Evolutionary conservation across 2,113 vertebrate genomes (phyloP).

Genomic region (Macheiramphus alcinus): DNA sequence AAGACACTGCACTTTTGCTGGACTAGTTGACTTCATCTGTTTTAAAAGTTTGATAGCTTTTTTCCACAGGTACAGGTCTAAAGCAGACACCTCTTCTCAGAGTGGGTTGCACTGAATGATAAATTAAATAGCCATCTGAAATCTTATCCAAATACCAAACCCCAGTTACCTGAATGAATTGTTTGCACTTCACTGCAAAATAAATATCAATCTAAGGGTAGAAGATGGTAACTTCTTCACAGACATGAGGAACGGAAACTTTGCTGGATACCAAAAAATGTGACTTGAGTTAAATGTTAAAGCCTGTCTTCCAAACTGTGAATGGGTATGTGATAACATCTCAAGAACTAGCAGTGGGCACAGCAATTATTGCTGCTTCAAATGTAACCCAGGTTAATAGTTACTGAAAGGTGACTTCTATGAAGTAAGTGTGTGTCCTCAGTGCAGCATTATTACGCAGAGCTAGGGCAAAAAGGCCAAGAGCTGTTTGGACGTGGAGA

Average conservation of each 20-base stretch:
- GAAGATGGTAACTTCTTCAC: background rate
- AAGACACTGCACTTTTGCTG: background rate
- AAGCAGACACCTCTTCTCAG: background rate
- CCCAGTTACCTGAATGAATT: background rate
- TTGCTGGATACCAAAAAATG: background rate
- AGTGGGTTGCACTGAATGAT: background rate
- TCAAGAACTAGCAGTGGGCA: background rate
- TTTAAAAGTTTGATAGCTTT: background rate
- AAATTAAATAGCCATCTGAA: slow-evolving; percentile 19
- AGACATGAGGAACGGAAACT: background rate
- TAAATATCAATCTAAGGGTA: background rate
- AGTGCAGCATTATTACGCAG: background rate
- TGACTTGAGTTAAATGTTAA: background rate
- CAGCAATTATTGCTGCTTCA: background rate
- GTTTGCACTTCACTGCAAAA: background rate
- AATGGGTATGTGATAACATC: background rate
- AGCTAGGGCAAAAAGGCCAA: background rate
- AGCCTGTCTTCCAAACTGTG: background rate
- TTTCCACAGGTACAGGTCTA: background rate
- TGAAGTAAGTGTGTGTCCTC: background rate
- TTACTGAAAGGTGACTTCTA: background rate
- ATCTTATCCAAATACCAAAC: slow-evolving; percentile 17
- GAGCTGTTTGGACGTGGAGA: background rate
- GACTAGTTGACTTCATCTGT: background rate
- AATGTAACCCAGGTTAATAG: background rate